Evolutionary conservation across 2,113 vertebrate genomes (phyloP), one percentile per base, ranked within the genome.

Genomic region (Xyrauchen texanus): DNA sequence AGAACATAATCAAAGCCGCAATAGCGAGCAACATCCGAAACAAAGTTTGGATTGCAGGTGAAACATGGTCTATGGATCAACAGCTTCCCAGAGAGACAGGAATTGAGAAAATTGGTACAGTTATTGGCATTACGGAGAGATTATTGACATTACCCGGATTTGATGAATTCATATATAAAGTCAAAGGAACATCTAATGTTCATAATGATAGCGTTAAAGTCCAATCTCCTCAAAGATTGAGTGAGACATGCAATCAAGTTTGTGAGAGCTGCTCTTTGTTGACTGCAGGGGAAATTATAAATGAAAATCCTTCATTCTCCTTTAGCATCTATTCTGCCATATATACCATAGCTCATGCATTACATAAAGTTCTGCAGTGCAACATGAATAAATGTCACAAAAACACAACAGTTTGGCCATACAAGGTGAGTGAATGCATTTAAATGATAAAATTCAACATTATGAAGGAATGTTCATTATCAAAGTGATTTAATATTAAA

Each of bases 41-140:
- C 61, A 95, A 93, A 78, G 94, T 96, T 53, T 96, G 95, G 96
- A 87, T 96, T 0, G 94, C 92, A 44, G 90, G 91, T 0, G 95
- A 96, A 9, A 89, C 84, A 8, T 95, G 95, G 95, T 88, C 80
- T 0, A 64, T 94, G 79, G 91, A 92, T 73, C 86, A 81, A 0
- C 13, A 15, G 0, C 51, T 95, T 47, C 86, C 81, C 46, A 74
- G 47, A 0, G 2, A 91, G 51, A 81, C 91, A 0, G 91, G 92
- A 73, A 91, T 96, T 21, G 66, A 13, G 42, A 85, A 10, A 8
- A 91, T 92, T 0, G 94, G 95, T 52, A 89, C 85, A 0, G 88
- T 49, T 7, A 49, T 49, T 49, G 47, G 47, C 47, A 49, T 49
- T 49, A 49, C 47, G 47, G 47, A 49, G 47, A 49, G 47, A 49